Conservation (phyloP, 2,797 vertebrate genomes). For the Hipposideros larvatus region DNA sequence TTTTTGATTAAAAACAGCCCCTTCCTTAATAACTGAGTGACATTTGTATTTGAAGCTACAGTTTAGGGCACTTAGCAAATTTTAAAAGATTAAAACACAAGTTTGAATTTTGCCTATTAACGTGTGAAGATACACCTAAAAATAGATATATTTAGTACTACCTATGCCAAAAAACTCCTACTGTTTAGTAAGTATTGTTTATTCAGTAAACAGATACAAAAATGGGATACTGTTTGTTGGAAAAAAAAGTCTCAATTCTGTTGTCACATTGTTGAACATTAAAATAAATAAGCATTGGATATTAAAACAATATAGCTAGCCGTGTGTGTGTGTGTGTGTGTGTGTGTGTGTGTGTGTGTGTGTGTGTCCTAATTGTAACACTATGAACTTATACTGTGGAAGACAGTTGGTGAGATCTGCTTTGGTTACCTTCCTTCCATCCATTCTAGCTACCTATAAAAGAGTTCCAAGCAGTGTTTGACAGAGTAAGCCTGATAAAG, state of each 20-base stretch:
- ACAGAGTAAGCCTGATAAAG: not conserved
- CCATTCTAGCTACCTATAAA: not conserved
- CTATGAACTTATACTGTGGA: not conserved
- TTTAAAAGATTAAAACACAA: slow-evolving; percentile 47
- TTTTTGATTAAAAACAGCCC: not conserved
- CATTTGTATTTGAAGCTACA: slow-evolving; percentile 34
- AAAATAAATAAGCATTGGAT: not conserved
- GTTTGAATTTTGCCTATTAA: slow-evolving; percentile 36
- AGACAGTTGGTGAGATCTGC: not conserved
- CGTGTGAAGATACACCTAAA: slow-evolving; percentile 26
- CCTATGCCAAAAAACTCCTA: slow-evolving; percentile 32
- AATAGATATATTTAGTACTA: slow-evolving; percentile 7
- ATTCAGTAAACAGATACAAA: not conserved
- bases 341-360: not conserved
- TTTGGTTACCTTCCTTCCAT: not conserved
- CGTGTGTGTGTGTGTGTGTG: not conserved
- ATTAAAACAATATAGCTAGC: not conserved
- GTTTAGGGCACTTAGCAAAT: slow-evolving; percentile 25
- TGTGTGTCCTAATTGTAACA: not conserved
- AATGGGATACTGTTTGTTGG: not conserved
- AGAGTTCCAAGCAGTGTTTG: not conserved
- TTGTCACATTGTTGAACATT: not conserved
- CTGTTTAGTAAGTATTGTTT: not conserved
- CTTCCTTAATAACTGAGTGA: not conserved
- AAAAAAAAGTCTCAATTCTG: not conserved